Evolutionary conservation across 2,888 invertebrate species (phyloP).

Genomic region (Drosophila falleni): DNA sequence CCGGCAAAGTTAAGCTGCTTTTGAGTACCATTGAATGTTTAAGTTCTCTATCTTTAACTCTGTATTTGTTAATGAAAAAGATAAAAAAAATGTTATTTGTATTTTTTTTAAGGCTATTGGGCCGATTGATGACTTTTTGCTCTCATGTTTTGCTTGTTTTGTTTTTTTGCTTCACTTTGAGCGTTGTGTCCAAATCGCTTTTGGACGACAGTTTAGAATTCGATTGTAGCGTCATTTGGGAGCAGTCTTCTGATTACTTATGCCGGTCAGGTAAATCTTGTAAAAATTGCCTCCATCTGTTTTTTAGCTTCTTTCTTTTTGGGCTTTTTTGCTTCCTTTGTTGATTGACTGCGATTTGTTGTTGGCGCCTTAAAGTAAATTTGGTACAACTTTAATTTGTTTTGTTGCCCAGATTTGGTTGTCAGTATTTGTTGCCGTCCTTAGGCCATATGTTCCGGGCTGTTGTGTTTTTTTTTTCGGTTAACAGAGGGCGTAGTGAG

Average conservation of each 20-base stretch:
- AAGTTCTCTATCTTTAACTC: neutral
- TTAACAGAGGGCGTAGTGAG: neutral
- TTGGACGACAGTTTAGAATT: constrained; percentile 75
- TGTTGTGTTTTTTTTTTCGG: constrained; percentile 20
- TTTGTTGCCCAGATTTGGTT: constrained; percentile 43
- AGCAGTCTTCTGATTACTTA: constrained; percentile 66
- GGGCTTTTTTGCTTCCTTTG: constrained; percentile 2
- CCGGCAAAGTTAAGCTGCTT: no score
- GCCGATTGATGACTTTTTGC: constrained; percentile 50
- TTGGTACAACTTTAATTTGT: constrained; percentile 70
- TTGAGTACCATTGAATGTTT: neutral
- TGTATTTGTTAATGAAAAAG: neutral
- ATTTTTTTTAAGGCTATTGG: constrained; percentile 3
- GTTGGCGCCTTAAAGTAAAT: constrained; percentile 61
- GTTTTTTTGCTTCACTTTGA: neutral
- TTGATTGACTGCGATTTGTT: constrained; percentile 66
- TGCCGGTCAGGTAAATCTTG: constrained; percentile 78
- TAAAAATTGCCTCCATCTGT: constrained; percentile 62
- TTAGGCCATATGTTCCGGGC: constrained; percentile 52
- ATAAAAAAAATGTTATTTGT: constrained; percentile 8
- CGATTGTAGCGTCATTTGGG: constrained; percentile 50
- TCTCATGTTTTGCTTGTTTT: neutral
- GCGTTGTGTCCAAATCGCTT: constrained; percentile 71
- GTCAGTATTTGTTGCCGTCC: constrained; percentile 18
- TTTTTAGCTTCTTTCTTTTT: constrained; percentile 10